A percentile compares a stretch with the other conserved stretches of the same genome.
These are phyloP conservation scores for Coregonus sp. DNA, from an alignment of 2,797 vertebrate species.

Conservation along the genomic window DNA sequence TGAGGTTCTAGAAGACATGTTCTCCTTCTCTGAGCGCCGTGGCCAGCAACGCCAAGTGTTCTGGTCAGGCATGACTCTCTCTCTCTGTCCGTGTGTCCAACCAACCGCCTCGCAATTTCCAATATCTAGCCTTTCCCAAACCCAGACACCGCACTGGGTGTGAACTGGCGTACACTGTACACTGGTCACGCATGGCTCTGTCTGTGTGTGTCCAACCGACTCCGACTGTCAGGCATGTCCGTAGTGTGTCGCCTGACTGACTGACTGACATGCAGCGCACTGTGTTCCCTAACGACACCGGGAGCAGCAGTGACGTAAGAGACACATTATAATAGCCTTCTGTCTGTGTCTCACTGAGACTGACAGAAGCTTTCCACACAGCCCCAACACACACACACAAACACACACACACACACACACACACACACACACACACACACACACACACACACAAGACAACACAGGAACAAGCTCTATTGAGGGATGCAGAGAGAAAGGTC, in stretches of 20 bases:
- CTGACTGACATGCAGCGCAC: slow-evolving; percentile 47
- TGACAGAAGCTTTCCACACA: slow-evolving; percentile 67
- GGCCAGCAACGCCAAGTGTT: not conserved
- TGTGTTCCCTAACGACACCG: slow-evolving; percentile 64
- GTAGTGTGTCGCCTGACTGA: slow-evolving; percentile 55
- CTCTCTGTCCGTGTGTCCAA: not conserved
- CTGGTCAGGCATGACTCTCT: slow-evolving; percentile 44
- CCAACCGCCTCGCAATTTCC: too few species aligned
- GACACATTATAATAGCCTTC: slow-evolving; percentile 65
- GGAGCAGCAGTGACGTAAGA: slow-evolving; percentile 64
- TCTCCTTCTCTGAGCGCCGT: not conserved
- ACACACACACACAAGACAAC: too few species aligned
- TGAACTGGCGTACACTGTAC: not conserved
- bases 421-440: too few species aligned
- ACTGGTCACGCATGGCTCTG: not conserved
- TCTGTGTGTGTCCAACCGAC: not conserved
- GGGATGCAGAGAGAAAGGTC: slow-evolving; percentile 68
- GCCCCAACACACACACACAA: slow-evolving; percentile 23
- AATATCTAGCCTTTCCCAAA: not conserved
- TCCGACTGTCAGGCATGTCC: slow-evolving; percentile 62
- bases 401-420: too few species aligned
- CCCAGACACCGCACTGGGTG: not conserved
- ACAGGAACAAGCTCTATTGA: slow-evolving; percentile 82
- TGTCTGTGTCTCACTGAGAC: slow-evolving; percentile 17
- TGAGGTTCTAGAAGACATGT: not conserved